Evolutionary conservation across 2,888 invertebrate genomes (phyloP), one percentile per base, ranked within the genome.

Genomic region (Tetragonula carbonaria): DNA sequence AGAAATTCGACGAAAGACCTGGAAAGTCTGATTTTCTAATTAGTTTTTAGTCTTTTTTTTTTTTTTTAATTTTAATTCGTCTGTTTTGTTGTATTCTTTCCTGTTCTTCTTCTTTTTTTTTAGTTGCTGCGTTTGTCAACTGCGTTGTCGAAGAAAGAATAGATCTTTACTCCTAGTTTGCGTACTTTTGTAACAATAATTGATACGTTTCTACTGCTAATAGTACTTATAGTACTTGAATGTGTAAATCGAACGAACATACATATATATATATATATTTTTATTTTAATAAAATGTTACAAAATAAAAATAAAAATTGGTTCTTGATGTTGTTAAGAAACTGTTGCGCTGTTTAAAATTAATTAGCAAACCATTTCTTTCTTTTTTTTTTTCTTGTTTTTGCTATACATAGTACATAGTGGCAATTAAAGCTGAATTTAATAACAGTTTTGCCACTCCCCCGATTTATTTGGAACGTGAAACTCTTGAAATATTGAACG

Each of bases 1-100:
- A 33, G 59, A 51, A 76, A 70, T 18, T 68, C 50, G 33, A 76
- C 62, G 4, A 28, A 45, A 33, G 6, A 21, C 53, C 18, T 65
- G 18, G 18, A 16, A 59, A 62, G 65, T 80, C 55, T 66, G 55
- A 74, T 55, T 23, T 28, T n/a, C 21, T 66, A 28, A 33, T 38
- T 45, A 18, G 13, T 65, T 18, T 68, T 28, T 28, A 28, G 14
- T 18, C 28, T 18, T 28, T 28, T 57, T 59, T n/a, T 75, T 1
- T 66, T 23, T 18, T 18, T 18, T 11, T 8, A 33, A 33, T 33
- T 33, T 57, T n/a, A 21, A 11, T 65, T 50, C 6, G 8, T 59
- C 28, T 55, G 4, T 14, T 55, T 55, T 2, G 14, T 21, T 55
- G 4, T 63, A 13, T 38, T 38, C 18, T 16, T 33, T 33, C 33